A percentile compares a stretch with the other conserved stretches of the same genome.
Conservation (phyloP, 2,888 invertebrate species). For the Rhingia campestris region DNA sequence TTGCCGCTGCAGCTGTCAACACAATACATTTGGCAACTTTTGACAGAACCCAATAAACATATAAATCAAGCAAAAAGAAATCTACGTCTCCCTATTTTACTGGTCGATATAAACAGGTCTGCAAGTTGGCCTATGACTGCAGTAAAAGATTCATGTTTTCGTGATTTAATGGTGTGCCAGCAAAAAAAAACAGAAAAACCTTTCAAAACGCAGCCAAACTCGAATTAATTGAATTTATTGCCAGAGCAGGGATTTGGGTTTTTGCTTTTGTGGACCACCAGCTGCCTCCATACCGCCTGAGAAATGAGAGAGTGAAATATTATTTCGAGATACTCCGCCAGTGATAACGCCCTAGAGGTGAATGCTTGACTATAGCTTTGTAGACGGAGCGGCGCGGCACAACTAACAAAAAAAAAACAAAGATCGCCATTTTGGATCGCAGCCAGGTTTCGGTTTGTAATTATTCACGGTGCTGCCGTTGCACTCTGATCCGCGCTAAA, state of each 20-base stretch:
- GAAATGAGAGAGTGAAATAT: conserved; percentile 73
- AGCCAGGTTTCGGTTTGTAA: conserved; percentile 52
- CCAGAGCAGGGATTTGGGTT: conserved; percentile 25
- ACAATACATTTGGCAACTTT: conserved; percentile 19
- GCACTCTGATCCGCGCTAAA: conserved; percentile 42
- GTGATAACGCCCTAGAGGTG: conserved; percentile 70
- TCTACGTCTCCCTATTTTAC: not conserved
- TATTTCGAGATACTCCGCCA: conserved; percentile 43
- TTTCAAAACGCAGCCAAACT: conserved; percentile 56
- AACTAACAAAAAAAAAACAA: conserved; percentile 20
- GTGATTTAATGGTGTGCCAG: conserved; percentile 37
- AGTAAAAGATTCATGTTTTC: conserved; percentile 47
- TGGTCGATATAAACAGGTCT: conserved; percentile 3
- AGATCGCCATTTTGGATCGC: conserved; percentile 43
- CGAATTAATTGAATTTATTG: conserved; percentile 70
- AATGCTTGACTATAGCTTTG: conserved; percentile 70
- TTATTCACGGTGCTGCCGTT: conserved; percentile 49
- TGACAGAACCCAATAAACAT: conserved; percentile 25
- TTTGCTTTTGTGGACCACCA: conserved; percentile 13
- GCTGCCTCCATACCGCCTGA: conserved; percentile 25
- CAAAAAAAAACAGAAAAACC: conserved; percentile 12
- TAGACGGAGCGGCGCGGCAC: conserved; percentile 19
- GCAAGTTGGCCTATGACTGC: conserved; percentile 13
- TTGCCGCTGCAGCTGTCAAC: conserved; percentile 61
- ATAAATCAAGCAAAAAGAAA: conserved; percentile 48